phyloP scores from a whole-genome alignment of 2,797 vertebrate species.

The Monodelphis domestica region DNA sequence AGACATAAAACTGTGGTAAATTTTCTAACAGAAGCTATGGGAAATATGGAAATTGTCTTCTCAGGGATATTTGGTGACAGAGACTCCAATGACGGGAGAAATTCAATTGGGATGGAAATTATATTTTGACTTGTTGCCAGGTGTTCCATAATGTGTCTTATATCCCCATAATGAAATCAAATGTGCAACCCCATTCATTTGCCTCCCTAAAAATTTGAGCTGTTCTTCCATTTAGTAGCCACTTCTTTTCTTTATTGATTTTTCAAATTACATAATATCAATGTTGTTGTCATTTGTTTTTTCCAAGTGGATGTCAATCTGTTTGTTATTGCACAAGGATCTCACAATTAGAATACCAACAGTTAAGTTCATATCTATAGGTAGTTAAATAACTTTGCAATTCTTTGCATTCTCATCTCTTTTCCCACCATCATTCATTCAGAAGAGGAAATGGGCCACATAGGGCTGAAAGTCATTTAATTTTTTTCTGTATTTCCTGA shows the following conservation, averaged over 20 bases:
- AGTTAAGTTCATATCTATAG: background rate
- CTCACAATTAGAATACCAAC: background rate
- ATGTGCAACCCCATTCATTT: background rate
- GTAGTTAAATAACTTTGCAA: background rate
- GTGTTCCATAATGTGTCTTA: background rate
- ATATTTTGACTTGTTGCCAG: background rate
- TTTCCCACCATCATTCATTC: background rate
- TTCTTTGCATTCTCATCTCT: background rate
- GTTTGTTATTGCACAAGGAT: background rate
- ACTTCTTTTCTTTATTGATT: background rate
- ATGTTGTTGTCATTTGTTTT: background rate
- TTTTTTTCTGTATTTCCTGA: background rate
- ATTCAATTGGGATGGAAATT: slow-evolving; percentile 6
- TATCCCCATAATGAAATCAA: background rate
- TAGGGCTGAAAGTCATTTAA: background rate
- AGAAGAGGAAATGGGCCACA: background rate
- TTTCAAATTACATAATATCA: background rate
- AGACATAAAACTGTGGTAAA: slow-evolving; percentile 49
- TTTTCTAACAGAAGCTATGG: slow-evolving; percentile 29
- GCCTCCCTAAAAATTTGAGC: background rate
- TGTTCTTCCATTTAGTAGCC: background rate
- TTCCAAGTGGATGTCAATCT: background rate
- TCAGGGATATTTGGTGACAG: slow-evolving; percentile 2
- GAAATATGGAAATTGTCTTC: slow-evolving; percentile 47
- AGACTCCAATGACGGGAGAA: background rate